A percentile compares a stretch with the other conserved stretches of the same genome.
Conservation (phyloP, 2,888 invertebrate species). For the Philereme vetulata region DNA sequence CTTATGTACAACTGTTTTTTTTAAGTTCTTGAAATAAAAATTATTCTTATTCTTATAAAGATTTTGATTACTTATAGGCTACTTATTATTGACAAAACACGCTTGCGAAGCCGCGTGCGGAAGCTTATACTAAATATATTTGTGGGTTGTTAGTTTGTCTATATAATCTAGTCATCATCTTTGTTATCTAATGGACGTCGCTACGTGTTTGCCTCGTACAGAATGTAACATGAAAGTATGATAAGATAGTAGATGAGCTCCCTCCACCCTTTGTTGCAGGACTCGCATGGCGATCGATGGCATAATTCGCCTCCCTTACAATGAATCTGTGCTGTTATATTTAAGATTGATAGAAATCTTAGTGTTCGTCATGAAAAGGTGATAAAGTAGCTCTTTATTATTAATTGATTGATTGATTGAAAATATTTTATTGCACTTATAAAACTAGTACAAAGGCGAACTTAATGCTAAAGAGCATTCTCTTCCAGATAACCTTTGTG, state of each 20-base stretch:
- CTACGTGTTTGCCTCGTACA: constrained; percentile 5
- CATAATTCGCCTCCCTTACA: constrained; percentile 17
- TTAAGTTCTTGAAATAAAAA: too few relatives aligned
- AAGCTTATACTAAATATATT: too few relatives aligned
- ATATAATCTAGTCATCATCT: constrained; percentile 7
- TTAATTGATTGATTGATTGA: too few relatives aligned
- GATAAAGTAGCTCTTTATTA: constrained; percentile 17
- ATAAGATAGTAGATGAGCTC: constrained; percentile 5
- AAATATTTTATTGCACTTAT: too few relatives aligned
- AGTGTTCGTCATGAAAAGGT: constrained; percentile 5
- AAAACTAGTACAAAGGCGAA: too few relatives aligned
- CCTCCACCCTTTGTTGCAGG: constrained; percentile 15
- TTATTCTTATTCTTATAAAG: too few relatives aligned
- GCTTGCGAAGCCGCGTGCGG: too few relatives aligned
- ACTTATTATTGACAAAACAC: too few relatives aligned
- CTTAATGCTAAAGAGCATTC: too few relatives aligned
- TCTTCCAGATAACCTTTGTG: too few relatives aligned
- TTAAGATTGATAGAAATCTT: constrained; percentile 13
- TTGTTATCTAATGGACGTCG: constrained; percentile 3
- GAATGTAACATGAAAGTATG: constrained; percentile 19
- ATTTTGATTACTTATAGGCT: too few relatives aligned
- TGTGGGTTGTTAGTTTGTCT: constrained; percentile 7
- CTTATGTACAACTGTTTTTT: too few relatives aligned
- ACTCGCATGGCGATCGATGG: constrained; percentile 19
- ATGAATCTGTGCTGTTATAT: constrained; percentile 17